Percentiles rank a stretch among this genome's conserved stretches.
These are phyloP conservation scores for Heteromyza rotundicornis DNA, from an alignment of 2,888 invertebrate species.

Conservation along the genomic window DNA sequence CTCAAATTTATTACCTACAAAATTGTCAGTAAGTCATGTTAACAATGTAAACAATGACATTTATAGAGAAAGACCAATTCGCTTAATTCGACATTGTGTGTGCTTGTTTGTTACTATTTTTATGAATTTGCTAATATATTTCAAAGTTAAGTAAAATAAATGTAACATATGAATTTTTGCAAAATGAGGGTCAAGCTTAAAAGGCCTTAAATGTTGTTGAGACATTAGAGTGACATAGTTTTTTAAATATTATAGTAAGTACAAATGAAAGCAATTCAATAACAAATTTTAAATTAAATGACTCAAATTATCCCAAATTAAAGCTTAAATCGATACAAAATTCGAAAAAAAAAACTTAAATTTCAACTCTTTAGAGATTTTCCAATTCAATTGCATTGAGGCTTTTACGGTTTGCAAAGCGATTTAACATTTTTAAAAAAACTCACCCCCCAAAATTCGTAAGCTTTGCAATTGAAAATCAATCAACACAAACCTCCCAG, in stretches of 20 bases:
- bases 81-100: constrained; percentile 14
- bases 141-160: background rate
- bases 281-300: no score
- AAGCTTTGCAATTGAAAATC: constrained; percentile 8
- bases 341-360: no score
- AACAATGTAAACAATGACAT: constrained; percentile 19
- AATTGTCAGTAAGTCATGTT: constrained; percentile 23
- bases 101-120: background rate
- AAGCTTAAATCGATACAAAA: no score
- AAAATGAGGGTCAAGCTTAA: constrained; percentile 16
- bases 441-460: background rate
- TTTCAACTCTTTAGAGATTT: no score
- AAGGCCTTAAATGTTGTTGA: constrained; percentile 1
- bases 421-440: constrained; percentile 12
- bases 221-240: no score
- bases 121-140: background rate
- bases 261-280: no score
- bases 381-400: no score
- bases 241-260: no score
- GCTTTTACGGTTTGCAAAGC: constrained; percentile 25
- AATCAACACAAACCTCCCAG: constrained; percentile 9
- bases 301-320: no score
- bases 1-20: constrained; percentile 7
- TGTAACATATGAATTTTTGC: background rate
- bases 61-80: constrained; percentile 12